Base-by-base conservation (phyloP, 2,888 invertebrate genomes). In the Cheilosia urbana region DNA sequence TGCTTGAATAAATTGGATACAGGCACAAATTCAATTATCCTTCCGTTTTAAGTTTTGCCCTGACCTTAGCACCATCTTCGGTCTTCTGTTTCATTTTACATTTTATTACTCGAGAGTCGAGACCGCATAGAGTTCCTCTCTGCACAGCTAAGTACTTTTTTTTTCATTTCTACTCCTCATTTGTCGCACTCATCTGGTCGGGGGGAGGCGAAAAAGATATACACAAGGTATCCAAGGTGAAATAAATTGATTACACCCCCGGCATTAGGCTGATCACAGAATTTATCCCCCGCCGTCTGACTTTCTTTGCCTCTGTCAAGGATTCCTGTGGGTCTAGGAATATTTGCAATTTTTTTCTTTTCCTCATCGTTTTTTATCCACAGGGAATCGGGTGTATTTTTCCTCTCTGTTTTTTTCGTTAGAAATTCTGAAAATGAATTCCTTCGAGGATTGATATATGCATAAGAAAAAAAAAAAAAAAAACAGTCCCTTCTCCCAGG, bases 11-110 rank as follows among this genome's bases (percentile, higher is more conserved):
- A 78, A 82, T 82, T 82, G 66, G 55, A 72, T 78, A 53, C 66
- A 71, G 55, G 65, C 78, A 45, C 65, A 49, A 78, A 77, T 82
- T 82, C 65, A 82, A 82, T 82, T 82, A 82, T 77, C 65, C 51
- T 60, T 81, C 47, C 15, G 34, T 77, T 65, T 65, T 21, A 55
- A 49, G 40, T 62, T 40, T 60, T 19, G 0, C 34, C 19, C 19
- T 7, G 6, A 9, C 55, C 17, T 30, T 42, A 15, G 42, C 42
- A 45, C 7, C 7, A 1, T 6, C 27, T 27, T 27, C 5, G 0
- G 9, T 17, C 19, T 47, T 47, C 17, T 47, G 19, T 47, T 47
- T 47, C 17, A 19, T 47, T 19, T 45, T n/a, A 3, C 2, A 13
- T n/a, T 17, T 63, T 27, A 30, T 17, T 49, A 24, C 17, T 15